Percentiles rank a stretch among this genome's conserved stretches.
Conservation (phyloP, 2,888 invertebrate species). For the Ernsta delagoae region DNA sequence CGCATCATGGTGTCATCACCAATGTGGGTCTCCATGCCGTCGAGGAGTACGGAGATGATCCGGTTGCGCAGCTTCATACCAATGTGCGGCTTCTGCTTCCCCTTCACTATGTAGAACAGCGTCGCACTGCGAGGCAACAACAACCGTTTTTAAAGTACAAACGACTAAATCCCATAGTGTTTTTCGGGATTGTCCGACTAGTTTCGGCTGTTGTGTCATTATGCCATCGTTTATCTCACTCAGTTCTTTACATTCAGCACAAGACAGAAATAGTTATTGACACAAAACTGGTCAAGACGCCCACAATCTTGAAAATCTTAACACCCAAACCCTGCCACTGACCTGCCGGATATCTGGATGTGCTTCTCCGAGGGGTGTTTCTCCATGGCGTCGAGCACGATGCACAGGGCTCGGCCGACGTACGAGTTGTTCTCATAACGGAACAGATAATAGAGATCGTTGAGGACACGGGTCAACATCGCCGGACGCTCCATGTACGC, state of each 20-base stretch:
- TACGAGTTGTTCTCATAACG: conserved; percentile 91
- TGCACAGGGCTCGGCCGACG: conserved; percentile 89
- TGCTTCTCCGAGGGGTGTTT: conserved; percentile 93
- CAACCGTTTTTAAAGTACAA: too few relatives aligned
- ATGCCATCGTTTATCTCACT: too few relatives aligned
- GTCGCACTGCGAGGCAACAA: conserved; percentile 89
- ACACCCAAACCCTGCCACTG: too few relatives aligned
- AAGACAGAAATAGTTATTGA: too few relatives aligned
- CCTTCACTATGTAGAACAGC: conserved; percentile 97
- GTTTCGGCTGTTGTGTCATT: too few relatives aligned
- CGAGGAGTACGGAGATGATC: conserved; percentile 92
- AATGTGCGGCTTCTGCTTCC: conserved; percentile 90
- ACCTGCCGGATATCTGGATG: conserved; percentile 97
- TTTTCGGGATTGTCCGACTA: too few relatives aligned
- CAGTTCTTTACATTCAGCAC: too few relatives aligned
- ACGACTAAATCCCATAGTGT: too few relatives aligned
- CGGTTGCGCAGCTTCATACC: conserved; percentile 90
- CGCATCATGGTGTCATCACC: conserved; percentile 97
- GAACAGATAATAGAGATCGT: conserved; percentile 95
- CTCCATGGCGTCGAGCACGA: conserved; percentile 96
- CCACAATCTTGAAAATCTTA: too few relatives aligned
- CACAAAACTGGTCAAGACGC: too few relatives aligned
- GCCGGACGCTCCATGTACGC: conserved; percentile 94
- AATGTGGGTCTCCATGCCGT: conserved; percentile 94
- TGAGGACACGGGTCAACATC: conserved; percentile 92